Conservation (phyloP, 2,888 invertebrate genomes). For the Xestia ashworthii region DNA sequence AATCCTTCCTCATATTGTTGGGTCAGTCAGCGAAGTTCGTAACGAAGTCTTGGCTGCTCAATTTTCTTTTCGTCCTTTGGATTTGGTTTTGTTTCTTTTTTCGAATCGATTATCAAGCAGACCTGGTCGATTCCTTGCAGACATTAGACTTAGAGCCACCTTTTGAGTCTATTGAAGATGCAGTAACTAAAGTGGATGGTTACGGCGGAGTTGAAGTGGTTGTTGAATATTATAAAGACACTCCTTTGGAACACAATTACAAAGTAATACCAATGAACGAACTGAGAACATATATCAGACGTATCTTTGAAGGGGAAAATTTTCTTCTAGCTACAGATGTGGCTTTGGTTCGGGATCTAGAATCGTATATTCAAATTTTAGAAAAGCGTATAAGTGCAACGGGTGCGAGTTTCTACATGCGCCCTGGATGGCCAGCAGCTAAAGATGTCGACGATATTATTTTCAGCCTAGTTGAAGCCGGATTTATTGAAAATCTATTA, state of each 20-base stretch:
- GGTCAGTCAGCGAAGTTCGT: conserved; percentile 74
- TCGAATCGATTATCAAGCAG: conserved; percentile 80
- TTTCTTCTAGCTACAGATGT: conserved; percentile 72
- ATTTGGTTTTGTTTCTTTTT: conserved; percentile 80
- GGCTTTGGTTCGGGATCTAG: conserved; percentile 56
- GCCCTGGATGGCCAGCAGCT: conserved; percentile 79
- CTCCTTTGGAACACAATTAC: conserved; percentile 66
- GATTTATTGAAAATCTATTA: conserved; percentile 67
- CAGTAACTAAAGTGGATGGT: conserved; percentile 70
- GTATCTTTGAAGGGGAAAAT: conserved; percentile 72
- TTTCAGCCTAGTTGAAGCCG: conserved; percentile 70
- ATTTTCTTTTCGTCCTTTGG: conserved; percentile 77
- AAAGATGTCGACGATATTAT: conserved; percentile 67
- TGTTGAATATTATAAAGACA: conserved; percentile 68
- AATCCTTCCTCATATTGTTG: conserved; percentile 75
- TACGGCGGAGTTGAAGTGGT: conserved; percentile 73
- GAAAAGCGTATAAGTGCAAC: conserved; percentile 66
- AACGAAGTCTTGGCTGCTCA: conserved; percentile 72
- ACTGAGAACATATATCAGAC: conserved; percentile 59
- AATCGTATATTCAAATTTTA: conserved; percentile 71
- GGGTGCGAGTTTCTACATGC: conserved; percentile 72
- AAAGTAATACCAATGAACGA: conserved; percentile 61
- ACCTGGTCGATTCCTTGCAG: conserved; percentile 75
- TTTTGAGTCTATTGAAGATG: conserved; percentile 70
- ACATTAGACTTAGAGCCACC: conserved; percentile 73